These are phyloP conservation scores for Drosophila melanogaster DNA, from an alignment of 1,140 invertebrate species.

Conservation along the genomic window Release_6_plus_ISO1_MT NT_033779.5:14799501-14800000, in stretches of 20 bases:
- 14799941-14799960: conserved; percentile 29
- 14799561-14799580: too few relatives aligned
- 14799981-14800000: conserved; percentile 76
- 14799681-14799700: not conserved
- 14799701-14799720: not conserved
- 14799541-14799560: too few relatives aligned
- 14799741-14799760: not conserved
- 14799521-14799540: too few relatives aligned
- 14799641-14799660: too few relatives aligned
- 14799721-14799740: not conserved
- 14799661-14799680: not conserved
- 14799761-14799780: conserved; percentile 23
- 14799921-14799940: conserved; percentile 67
- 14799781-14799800: conserved; percentile 42
- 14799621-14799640: too few relatives aligned
- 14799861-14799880: conserved; percentile 51
- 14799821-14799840: conserved; percentile 75
- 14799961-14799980: conserved; percentile 59
- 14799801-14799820: conserved; percentile 81
- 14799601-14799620: too few relatives aligned
- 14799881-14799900: conserved; percentile 79
- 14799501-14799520: too few relatives aligned
- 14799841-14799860: conserved; percentile 40
- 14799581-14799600: too few relatives aligned
- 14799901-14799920: conserved; percentile 78